Evolutionary conservation across 2,113 vertebrate genomes (phyloP), one percentile per base, ranked within the genome.

Genomic region (Planiliza haematocheilus): DNA sequence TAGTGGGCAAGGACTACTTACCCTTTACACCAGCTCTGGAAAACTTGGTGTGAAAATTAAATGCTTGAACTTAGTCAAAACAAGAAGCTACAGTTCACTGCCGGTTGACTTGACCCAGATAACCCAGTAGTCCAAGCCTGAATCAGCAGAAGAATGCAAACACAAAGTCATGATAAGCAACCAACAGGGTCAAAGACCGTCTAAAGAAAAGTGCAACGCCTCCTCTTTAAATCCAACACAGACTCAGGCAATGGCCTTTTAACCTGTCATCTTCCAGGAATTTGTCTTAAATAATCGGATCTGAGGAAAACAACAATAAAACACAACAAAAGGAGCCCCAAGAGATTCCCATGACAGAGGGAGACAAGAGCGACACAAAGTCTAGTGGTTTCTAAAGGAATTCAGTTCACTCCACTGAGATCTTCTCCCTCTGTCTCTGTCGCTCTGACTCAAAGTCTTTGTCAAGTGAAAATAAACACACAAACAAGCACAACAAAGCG

Each of bases 371-470:
- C 74, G 71, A 74, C 86, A 72, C 66, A n/a, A 37, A 91, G 89
- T 88, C 89, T 90, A 58, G 89, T 78, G 88, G 88, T 91, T 91
- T 83, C 18, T 21, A 24, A 60, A 87, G 64, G 79, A 88, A 89
- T 88, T 62, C 73, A 43, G 9, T 45, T 74, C 53, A 59, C 41
- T 77, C 70, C 72, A 37, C 43, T 17, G n/a, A 74, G 46, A 77
- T 81, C 60, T 68, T 71, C 59, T 59, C 36, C 30, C 41, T 62
- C 17, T 21, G 18, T 55, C 34, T 65, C 37, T 66, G 61, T 74
- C 7, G n/a, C 81, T 77, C 34, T 43, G 61, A 58, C 67, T 43
- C 70, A 80, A 12, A 81, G 60, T 55, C 16, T 30, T 57, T 10
- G 51, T 75, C 65, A 58, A 67, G 73, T 46, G 7, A 62, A 43